A percentile compares a stretch with the other conserved stretches of the same genome.
phyloP scores from a whole-genome alignment of 2,113 vertebrate genomes.

The Probosciger aterrimus region DNA sequence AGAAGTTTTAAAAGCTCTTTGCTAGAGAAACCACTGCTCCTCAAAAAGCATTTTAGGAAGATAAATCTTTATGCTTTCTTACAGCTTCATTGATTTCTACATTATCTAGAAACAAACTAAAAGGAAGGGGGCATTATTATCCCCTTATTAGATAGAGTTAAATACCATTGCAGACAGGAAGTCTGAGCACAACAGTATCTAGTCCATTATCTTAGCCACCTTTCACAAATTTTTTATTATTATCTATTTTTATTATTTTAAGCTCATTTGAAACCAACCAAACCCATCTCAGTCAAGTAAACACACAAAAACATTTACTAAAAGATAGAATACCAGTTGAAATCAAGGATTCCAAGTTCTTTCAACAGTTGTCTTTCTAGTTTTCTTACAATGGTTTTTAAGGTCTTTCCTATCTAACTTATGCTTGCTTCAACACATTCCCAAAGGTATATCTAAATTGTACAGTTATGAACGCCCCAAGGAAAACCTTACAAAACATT shows the following conservation, averaged over 20 bases:
- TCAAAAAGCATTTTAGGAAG: neutral
- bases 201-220: constrained; percentile 34
- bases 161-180: constrained; percentile 29
- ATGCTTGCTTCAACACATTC: neutral
- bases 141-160: constrained; percentile 19
- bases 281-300: neutral
- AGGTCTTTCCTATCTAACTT: neutral
- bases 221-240: neutral
- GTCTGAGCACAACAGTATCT: constrained; percentile 1
- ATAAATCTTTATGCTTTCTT: neutral
- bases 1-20: neutral
- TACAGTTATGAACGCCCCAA: neutral
- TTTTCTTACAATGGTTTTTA: neutral
- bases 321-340: neutral
- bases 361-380: neutral
- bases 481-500: constrained; percentile 11
- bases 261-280: neutral
- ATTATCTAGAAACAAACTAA: constrained; percentile 34
- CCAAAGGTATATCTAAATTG: neutral
- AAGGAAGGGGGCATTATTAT: constrained; percentile 42
- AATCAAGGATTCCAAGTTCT: neutral
- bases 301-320: neutral
- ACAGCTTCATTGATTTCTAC: constrained; percentile 36
- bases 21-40: neutral
- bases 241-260: constrained; percentile 10